phyloP scores from a whole-genome alignment of 1,140 invertebrate species.

The Heliothis virescens region DNA sequence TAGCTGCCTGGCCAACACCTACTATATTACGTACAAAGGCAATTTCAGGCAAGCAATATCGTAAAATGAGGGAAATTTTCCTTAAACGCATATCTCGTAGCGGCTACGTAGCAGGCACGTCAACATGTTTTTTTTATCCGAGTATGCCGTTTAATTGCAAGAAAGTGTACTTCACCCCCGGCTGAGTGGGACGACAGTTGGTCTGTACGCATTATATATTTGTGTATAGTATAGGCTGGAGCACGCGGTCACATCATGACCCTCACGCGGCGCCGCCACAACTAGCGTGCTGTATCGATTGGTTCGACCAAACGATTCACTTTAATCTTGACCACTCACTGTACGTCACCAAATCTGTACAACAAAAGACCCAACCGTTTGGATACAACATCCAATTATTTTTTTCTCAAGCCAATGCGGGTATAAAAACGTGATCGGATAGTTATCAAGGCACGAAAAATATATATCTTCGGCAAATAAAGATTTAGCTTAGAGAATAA shows the following conservation, averaged over 20 bases:
- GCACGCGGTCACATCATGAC: slow-evolving; percentile 64
- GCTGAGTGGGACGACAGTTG: slow-evolving; percentile 14
- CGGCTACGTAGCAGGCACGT: not conserved
- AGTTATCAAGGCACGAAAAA: not conserved
- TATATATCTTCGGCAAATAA: too few species aligned
- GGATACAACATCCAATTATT: slow-evolving; percentile 16
- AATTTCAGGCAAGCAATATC: not conserved
- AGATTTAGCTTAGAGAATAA: not conserved
- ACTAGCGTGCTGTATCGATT: slow-evolving; percentile 62
- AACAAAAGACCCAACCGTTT: slow-evolving; percentile 35
- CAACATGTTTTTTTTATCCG: not conserved
- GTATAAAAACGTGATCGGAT: not conserved
- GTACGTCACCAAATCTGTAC: slow-evolving; percentile 36
- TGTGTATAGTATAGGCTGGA: slow-evolving; percentile 30
- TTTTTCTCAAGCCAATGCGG: slow-evolving; percentile 2
- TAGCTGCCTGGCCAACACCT: slow-evolving; percentile 1
- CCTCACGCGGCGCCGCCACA: slow-evolving; percentile 52
- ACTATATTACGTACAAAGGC: not conserved
- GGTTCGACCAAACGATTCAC: slow-evolving; percentile 56
- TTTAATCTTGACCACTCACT: slow-evolving; percentile 54
- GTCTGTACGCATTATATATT: not conserved
- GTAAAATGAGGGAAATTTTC: not conserved
- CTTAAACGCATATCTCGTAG: not conserved
- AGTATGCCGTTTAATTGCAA: not conserved
- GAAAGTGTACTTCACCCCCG: slow-evolving; percentile 3